These are phyloP conservation scores for Ectropis crepuscularia DNA, from an alignment of 2,888 invertebrate genomes.

Conservation along the genomic window DNA sequence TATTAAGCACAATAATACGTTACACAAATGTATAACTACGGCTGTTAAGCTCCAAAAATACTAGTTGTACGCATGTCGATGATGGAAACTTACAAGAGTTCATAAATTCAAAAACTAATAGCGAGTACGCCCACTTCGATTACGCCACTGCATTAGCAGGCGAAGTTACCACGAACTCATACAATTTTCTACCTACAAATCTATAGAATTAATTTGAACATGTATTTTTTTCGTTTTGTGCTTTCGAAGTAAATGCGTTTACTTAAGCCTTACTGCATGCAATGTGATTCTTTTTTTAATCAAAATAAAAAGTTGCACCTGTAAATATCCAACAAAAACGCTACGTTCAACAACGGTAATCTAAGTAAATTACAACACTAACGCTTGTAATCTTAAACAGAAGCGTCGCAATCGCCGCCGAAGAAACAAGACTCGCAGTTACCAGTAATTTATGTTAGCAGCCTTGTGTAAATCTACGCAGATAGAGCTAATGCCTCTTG, in stretches of 20 bases:
- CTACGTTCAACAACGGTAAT: constrained; percentile 11
- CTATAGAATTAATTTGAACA: not conserved
- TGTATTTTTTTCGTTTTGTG: too few relatives aligned
- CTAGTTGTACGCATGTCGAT: too few relatives aligned
- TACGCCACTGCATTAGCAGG: too few relatives aligned
- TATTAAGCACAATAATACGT: too few relatives aligned
- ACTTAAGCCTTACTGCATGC: too few relatives aligned
- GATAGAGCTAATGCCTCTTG: constrained; percentile 18
- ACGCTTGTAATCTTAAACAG: constrained; percentile 23
- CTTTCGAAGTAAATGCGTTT: too few relatives aligned
- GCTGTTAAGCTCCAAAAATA: too few relatives aligned
- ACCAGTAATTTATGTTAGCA: constrained; percentile 27
- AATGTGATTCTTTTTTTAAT: not conserved
- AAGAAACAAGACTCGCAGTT: constrained; percentile 27
- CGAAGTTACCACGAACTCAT: not conserved
- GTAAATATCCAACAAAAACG: not conserved
- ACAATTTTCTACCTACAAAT: not conserved
- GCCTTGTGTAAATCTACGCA: constrained; percentile 31
- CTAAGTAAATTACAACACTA: constrained; percentile 20
- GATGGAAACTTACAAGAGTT: too few relatives aligned
- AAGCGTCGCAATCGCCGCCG: constrained; percentile 21
- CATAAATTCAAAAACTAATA: too few relatives aligned
- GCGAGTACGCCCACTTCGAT: too few relatives aligned
- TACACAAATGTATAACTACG: too few relatives aligned
- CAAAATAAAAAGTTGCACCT: not conserved